phyloP scores from a whole-genome alignment of 2,113 vertebrate genomes.

The Panthera uncia region DNA sequence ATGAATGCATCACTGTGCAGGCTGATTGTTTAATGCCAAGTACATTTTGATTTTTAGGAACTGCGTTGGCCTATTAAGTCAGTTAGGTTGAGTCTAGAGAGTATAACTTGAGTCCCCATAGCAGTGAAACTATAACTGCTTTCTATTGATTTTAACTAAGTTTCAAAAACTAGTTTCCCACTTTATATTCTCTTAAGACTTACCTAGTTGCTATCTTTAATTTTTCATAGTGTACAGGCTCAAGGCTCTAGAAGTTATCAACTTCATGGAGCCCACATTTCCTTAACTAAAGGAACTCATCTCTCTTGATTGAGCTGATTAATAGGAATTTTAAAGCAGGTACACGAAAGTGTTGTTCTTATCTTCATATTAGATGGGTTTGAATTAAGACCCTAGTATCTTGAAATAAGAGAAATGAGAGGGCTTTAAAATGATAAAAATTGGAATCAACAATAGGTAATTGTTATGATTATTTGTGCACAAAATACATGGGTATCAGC shows the following conservation, averaged over 20 bases:
- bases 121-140: background rate
- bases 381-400: background rate
- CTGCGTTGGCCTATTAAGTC: background rate
- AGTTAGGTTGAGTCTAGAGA: background rate
- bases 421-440: background rate
- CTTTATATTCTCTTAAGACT: background rate
- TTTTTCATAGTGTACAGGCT: background rate
- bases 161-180: background rate
- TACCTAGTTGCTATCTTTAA: background rate
- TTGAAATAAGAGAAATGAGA: background rate
- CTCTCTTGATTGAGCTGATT: background rate
- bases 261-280: background rate
- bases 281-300: background rate
- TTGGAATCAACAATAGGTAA: background rate
- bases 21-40: background rate
- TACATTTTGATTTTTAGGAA: background rate
- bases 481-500: background rate
- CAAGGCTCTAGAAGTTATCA: background rate
- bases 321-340: background rate
- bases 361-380: background rate
- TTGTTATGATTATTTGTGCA: background rate
- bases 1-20: background rate
- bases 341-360: background rate
- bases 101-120: background rate
- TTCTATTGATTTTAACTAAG: background rate